Evolutionary conservation across 2,888 invertebrate genomes (phyloP), one percentile per base, ranked within the genome.

Genomic region (Apamea crenata): DNA sequence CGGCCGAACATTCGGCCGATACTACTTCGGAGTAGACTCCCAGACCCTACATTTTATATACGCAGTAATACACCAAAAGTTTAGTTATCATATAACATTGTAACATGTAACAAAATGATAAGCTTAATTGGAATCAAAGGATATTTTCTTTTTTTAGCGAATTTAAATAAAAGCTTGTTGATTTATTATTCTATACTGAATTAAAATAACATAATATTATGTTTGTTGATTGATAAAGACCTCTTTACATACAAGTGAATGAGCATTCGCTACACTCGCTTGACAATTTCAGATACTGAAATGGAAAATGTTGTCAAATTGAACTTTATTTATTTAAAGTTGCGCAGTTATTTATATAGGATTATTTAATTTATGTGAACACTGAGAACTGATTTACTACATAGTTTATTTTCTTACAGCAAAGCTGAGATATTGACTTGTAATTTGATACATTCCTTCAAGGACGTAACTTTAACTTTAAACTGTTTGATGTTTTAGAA

Each of bases 181-280:
- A 21, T 32, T 10, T 65, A n/a, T 16, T 18, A 36, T 25, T 59
- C 10, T 16, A 25, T 25, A 65, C 16, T 56, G 29, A 44, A 29
- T 65, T 29, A 40, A 56, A 63, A n/a, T n/a, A n/a, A n/a, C n/a
- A n/a, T n/a, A n/a, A n/a, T n/a, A n/a, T n/a, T n/a, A n/a, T n/a
- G n/a, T n/a, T n/a, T n/a, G n/a, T n/a, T n/a, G n/a, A n/a, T n/a
- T n/a, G n/a, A n/a, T n/a, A n/a, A n/a, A n/a, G n/a, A n/a, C n/a
- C n/a, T n/a, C n/a, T n/a, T n/a, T n/a, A n/a, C 18, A 21, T 56
- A 21, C 44, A 80, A 44, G 0, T n/a, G 29, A 65, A 82, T 80
- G 47, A 63, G 29, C n/a, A 65, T 29, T 74, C 18, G 8, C 32
- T 16, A 40, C n/a, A 29, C 47, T 65, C 29, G 14, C 16, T 75